Evolutionary conservation across 2,888 invertebrate genomes (phyloP).

Genomic region (Pyrocoelia pectoralis): DNA sequence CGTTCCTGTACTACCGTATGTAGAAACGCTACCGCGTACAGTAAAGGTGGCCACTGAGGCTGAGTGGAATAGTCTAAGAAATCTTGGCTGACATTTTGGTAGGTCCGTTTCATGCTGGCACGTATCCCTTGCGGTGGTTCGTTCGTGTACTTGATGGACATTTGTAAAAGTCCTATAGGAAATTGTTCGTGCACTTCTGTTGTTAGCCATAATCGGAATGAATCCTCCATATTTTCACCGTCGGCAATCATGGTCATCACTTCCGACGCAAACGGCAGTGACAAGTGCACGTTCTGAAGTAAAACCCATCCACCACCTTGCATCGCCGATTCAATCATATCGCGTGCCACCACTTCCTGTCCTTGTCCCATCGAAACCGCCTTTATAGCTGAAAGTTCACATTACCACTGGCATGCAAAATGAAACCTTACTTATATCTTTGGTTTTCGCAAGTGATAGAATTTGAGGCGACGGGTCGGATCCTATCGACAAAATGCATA

Average conservation of each 20-base stretch:
- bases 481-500: constrained; percentile 93
- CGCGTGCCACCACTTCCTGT: constrained; percentile 72
- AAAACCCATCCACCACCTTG: constrained; percentile 88
- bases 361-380: constrained; percentile 98
- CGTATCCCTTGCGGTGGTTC: constrained; percentile 96
- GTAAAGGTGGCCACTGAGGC: constrained; percentile 90
- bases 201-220: constrained; percentile 92
- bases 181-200: constrained; percentile 94
- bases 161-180: constrained; percentile 87
- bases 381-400: constrained; percentile 69
- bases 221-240: constrained; percentile 81
- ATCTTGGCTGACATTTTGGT: constrained; percentile 89
- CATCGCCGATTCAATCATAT: constrained; percentile 58
- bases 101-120: constrained; percentile 93
- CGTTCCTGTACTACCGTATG: constrained; percentile 96
- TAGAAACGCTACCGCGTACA: constrained; percentile 93
- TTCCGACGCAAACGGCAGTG: constrained; percentile 92
- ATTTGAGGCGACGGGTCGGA: constrained; percentile 98
- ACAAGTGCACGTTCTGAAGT: constrained; percentile 95
- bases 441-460: constrained; percentile 82
- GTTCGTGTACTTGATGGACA: constrained; percentile 97
- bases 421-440: constrained; percentile 76
- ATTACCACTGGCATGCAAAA: background rate
- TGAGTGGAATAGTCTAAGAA: constrained; percentile 91
- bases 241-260: constrained; percentile 89